phyloP scores from a whole-genome alignment of 2,113 vertebrate genomes.

The Alces alces region DNA sequence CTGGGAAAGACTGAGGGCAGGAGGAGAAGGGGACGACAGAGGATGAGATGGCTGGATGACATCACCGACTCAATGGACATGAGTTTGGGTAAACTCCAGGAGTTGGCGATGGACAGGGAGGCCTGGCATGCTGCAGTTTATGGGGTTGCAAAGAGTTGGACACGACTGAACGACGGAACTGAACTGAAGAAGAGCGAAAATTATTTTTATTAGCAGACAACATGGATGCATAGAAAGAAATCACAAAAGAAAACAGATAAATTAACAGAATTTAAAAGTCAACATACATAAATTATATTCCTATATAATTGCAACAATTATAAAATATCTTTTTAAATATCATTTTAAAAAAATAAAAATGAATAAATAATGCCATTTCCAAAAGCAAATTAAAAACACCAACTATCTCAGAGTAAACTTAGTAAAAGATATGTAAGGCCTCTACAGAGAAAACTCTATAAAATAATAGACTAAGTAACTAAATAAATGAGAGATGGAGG shows the following conservation, averaged over 20 bases:
- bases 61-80: not conserved
- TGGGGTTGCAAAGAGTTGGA: fast-evolving
- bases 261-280: not conserved
- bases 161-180: not conserved
- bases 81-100: not conserved
- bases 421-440: not conserved
- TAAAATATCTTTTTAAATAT: not conserved
- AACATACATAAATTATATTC: not conserved
- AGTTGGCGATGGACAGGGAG: not conserved
- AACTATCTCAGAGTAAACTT: not conserved
- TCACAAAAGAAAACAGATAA: not conserved
- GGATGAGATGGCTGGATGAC: not conserved
- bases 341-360: not conserved
- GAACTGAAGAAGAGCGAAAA: not conserved
- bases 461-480: not conserved
- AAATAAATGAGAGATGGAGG: not conserved
- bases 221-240: not conserved
- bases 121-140: not conserved
- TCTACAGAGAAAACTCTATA: not conserved
- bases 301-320: not conserved
- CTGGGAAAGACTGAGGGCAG: not conserved
- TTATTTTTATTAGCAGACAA: not conserved
- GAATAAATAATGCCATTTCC: not conserved
- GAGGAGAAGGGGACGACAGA: not conserved
- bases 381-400: not conserved